Percentiles rank a stretch among this genome's conserved stretches.
Evolutionary conservation across 2,113 vertebrate genomes (phyloP).

Genomic region (Ictalurus furcatus): DNA sequence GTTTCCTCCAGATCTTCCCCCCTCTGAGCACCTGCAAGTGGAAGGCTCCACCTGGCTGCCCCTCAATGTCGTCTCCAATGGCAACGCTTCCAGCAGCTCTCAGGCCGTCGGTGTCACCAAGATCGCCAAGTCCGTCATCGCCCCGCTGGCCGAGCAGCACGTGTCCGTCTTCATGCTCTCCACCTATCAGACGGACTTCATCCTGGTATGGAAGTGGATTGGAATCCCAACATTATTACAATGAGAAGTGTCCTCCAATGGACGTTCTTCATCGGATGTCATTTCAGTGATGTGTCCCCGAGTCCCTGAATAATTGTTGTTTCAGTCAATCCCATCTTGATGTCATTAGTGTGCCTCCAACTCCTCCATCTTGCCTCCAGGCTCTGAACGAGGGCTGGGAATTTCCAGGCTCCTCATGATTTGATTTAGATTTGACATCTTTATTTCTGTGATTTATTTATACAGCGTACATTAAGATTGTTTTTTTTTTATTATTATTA

Average conservation of each 20-base stretch:
- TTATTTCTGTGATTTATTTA: background rate
- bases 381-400: background rate
- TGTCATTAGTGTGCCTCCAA: background rate
- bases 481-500: no score
- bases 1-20: constrained; percentile 79
- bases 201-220: constrained; percentile 76
- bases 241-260: background rate
- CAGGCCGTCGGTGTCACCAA: constrained; percentile 94
- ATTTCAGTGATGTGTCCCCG: background rate
- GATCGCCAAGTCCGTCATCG: constrained; percentile 93
- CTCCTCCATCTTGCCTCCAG: background rate
- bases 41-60: constrained; percentile 90
- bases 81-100: constrained; percentile 75
- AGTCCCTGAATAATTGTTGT: background rate
- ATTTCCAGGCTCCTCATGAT: background rate
- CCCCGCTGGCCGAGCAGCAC: constrained; percentile 89
- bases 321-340: background rate
- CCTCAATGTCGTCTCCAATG: constrained; percentile 89
- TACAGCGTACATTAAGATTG: background rate
- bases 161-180: constrained; percentile 97
- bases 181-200: constrained; percentile 92
- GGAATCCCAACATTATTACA: background rate
- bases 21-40: constrained; percentile 89
- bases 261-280: background rate
- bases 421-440: background rate